Base-by-base conservation (phyloP, 2,797 vertebrate genomes). In the Lepilemur ruficaudatus region DNA sequence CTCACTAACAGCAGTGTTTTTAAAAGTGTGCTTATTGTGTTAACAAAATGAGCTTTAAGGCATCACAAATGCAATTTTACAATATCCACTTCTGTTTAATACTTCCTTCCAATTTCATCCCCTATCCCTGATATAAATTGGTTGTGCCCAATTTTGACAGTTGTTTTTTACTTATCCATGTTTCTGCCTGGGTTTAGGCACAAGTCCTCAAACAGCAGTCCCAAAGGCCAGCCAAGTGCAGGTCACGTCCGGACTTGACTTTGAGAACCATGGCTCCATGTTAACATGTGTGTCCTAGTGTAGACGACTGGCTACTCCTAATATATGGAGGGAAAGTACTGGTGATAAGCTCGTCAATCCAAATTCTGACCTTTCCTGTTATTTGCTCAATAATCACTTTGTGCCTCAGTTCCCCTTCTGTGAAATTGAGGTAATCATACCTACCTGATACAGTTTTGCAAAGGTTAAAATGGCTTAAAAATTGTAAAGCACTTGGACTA, bases 401-500 rank as follows among this genome's bases (percentile, higher is more conserved):
- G 17, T n/a, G 18, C 46, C 43, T 69, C 14, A 7, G 46, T 57
- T 75, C 20, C 14, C 4, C 41, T n/a, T 81, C 32, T 70, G 11
- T 55, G 55, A 89, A 76, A n/a, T 6, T 18, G 15, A 30, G 20
- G 43, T 30, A 9, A 25, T 43, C 43, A 43, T 18, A 43, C 8
- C 2, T 70, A 69, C 17, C 28, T 57, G 38, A 41, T 17, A 9
- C 2, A 65, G 52, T 63, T 91, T 70, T n/a, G 18, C 52, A 35
- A 79, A 35, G 80, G 23, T 61, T 30, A 69, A 79, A 59, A n/a
- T 7, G 67, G 43, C 65, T 89, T 76, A 48, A 67, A 50, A 48
- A 61, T 46, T 85, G 14, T 48, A 59, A 97, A 90, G 81, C 35
- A 23, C 30, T 89, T 83, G 57, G 55, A 85, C 65, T 14, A 73